Conservation (phyloP, 2,113 vertebrate genomes). For the Nesoenas mayeri region DNA sequence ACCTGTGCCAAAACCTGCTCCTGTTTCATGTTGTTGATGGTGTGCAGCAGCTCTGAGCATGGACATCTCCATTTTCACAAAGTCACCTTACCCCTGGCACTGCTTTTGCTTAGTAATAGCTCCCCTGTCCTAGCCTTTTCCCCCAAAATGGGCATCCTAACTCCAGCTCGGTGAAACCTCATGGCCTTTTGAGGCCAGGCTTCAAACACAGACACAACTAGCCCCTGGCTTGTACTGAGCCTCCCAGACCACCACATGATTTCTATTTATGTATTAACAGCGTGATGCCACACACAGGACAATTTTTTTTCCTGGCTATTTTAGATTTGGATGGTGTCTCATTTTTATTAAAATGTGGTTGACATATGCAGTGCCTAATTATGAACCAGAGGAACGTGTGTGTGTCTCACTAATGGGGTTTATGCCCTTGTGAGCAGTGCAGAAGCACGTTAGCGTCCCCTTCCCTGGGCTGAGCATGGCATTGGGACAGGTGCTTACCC, state of each 20-base stretch:
- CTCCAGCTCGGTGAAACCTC: rapidly evolving
- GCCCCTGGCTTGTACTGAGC: neutral
- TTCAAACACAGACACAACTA: neutral
- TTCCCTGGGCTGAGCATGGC: neutral
- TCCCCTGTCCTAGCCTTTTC: neutral
- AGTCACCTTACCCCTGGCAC: neutral
- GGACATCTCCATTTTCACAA: neutral
- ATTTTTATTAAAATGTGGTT: neutral
- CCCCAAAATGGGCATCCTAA: neutral
- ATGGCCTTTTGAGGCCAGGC: rapidly evolving
- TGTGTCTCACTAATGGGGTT: neutral
- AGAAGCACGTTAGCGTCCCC: neutral
- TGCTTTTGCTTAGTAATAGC: neutral
- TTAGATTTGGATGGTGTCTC: neutral
- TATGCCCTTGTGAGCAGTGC: neutral
- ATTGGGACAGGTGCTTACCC: neutral
- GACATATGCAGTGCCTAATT: neutral
- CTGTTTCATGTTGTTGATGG: neutral
- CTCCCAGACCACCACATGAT: neutral
- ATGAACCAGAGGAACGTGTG: neutral
- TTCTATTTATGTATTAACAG: neutral
- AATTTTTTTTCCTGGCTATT: neutral
- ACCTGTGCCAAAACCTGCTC: neutral
- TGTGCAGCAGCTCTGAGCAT: neutral
- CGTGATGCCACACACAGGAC: rapidly evolving